Percentiles rank a stretch among this genome's conserved stretches.
phyloP scores from a whole-genome alignment of 1,140 invertebrate species.

The Drosophila sp. region DNA sequence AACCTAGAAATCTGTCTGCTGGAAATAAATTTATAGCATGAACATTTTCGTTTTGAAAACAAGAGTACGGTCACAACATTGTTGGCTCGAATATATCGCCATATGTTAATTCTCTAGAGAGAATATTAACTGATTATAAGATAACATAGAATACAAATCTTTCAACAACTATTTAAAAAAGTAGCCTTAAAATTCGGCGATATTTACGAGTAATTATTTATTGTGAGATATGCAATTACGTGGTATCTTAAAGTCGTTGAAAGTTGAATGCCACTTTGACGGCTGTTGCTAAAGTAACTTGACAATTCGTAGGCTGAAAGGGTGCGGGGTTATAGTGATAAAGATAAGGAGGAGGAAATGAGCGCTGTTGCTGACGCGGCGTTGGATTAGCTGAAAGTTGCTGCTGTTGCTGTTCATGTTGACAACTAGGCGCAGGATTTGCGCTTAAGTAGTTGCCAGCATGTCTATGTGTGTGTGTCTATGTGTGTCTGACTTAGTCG shows the following conservation, averaged over 20 bases:
- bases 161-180: too few relatives aligned
- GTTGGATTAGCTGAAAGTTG: constrained; percentile 41
- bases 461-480: not conserved
- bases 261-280: constrained; percentile 7
- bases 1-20: too few relatives aligned
- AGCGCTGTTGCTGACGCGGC: constrained; percentile 20
- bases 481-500: constrained; percentile 1
- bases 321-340: too few relatives aligned
- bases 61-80: too few relatives aligned
- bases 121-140: too few relatives aligned
- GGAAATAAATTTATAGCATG: too few relatives aligned
- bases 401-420: constrained; percentile 21
- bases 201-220: too few relatives aligned
- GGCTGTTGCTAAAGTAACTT: constrained; percentile 15
- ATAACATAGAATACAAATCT: too few relatives aligned
- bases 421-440: constrained; percentile 36
- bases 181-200: too few relatives aligned
- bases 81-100: too few relatives aligned
- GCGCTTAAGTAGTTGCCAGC: constrained; percentile 20
- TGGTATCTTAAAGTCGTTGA: constrained; percentile 7
- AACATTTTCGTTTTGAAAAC: too few relatives aligned
- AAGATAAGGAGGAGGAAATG: not conserved
- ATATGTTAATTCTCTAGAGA: too few relatives aligned
- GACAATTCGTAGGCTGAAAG: constrained; percentile 6
- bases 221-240: not conserved